phyloP scores from a whole-genome alignment of 2,797 vertebrate species.

The Crypturellus tataupa region DNA sequence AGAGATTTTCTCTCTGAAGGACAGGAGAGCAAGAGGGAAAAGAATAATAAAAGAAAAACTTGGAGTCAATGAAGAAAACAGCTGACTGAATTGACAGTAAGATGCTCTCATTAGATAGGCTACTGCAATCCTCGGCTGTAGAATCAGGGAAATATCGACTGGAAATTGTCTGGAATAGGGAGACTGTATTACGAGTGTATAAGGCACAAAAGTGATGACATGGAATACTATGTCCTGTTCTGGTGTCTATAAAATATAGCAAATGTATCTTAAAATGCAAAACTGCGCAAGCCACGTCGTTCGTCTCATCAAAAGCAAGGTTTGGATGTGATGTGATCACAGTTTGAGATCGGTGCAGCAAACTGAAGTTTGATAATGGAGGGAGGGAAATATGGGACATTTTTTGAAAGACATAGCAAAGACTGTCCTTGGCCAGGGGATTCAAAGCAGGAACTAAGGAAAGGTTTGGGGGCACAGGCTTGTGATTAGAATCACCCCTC shows the following conservation, averaged over 20 bases:
- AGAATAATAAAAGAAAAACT: neutral
- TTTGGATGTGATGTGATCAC: neutral
- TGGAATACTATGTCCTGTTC: neutral
- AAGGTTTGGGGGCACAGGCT: neutral
- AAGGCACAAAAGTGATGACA: neutral
- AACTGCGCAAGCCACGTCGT: neutral
- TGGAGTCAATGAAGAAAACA: neutral
- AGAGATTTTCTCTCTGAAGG: slow-evolving; percentile 4
- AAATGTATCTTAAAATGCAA: neutral
- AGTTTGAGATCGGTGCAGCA: neutral
- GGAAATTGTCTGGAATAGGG: neutral
- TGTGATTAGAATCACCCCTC: neutral
- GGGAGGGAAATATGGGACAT: neutral
- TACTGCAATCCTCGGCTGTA: neutral
- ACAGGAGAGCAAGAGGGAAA: neutral
- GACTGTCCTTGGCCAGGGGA: neutral
- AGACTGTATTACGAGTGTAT: neutral
- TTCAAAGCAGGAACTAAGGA: neutral
- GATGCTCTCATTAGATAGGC: neutral
- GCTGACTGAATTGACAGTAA: neutral
- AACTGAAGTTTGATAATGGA: neutral
- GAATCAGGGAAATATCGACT: neutral
- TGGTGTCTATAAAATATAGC: neutral
- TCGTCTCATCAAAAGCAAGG: neutral
- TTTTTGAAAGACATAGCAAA: neutral